Evolutionary conservation across 2,888 invertebrate species (phyloP).

Genomic region (Cotesia congregata): DNA sequence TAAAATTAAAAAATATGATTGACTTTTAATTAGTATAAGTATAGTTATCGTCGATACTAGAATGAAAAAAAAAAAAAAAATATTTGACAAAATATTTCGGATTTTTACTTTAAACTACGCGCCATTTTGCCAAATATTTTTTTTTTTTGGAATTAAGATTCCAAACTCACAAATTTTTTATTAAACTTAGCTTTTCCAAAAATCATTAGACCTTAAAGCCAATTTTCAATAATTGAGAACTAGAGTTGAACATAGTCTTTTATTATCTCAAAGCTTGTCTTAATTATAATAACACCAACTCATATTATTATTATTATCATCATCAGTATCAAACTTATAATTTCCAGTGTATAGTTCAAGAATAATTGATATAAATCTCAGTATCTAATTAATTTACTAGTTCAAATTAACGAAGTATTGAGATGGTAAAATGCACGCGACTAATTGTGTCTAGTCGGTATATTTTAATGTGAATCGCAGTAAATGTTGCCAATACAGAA

Average conservation of each 20-base stretch:
- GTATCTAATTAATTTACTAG: not conserved
- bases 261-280: not conserved
- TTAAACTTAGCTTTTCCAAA: too few species aligned
- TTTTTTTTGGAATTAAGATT: too few species aligned
- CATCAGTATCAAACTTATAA: not conserved
- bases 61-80: too few species aligned
- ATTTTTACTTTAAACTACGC: too few species aligned
- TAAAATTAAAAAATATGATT: too few species aligned
- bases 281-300: not conserved
- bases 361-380: not conserved
- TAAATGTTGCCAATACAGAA: not conserved
- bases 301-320: not conserved
- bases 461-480: not conserved
- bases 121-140: too few species aligned
- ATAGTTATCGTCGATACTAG: too few species aligned
- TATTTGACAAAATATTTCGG: too few species aligned
- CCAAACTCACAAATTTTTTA: too few species aligned
- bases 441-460: slow-evolving; percentile 1
- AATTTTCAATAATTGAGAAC: not conserved
- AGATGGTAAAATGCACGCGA: not conserved
- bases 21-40: too few species aligned
- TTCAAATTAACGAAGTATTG: not conserved
- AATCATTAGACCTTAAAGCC: too few species aligned
- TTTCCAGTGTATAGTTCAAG: not conserved
- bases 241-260: not conserved